These are phyloP conservation scores for Jacana jacana DNA, from an alignment of 2,113 vertebrate species.

Conservation along the genomic window DNA sequence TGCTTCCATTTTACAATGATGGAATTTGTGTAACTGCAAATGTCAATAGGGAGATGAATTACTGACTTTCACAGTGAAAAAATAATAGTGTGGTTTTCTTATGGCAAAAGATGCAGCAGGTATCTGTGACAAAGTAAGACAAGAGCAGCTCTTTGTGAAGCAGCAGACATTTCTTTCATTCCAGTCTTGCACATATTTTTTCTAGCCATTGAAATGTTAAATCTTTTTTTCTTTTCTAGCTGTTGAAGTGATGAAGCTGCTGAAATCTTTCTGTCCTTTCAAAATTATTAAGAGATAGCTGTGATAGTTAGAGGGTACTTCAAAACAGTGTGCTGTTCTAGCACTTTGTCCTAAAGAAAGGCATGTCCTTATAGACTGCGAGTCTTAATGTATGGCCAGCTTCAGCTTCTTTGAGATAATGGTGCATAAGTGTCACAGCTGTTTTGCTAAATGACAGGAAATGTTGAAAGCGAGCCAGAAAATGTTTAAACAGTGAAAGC, in stretches of 20 bases:
- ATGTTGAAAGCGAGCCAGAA: background rate
- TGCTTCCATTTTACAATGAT: background rate
- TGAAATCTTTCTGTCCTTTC: background rate
- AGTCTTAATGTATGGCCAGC: background rate
- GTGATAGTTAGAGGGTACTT: background rate
- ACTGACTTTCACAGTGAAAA: background rate
- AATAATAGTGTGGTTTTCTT: constrained; percentile 12
- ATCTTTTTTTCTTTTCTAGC: background rate
- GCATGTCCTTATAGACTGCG: background rate
- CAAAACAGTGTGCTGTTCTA: background rate
- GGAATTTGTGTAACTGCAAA: background rate
- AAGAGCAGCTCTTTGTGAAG: background rate
- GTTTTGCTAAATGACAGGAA: background rate
- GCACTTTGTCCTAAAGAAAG: background rate
- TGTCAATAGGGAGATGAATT: background rate
- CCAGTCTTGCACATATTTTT: background rate
- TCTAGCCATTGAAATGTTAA: background rate
- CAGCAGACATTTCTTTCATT: background rate
- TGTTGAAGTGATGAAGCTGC: background rate
- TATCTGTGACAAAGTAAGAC: background rate
- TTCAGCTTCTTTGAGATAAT: background rate
- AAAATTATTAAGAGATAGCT: background rate
- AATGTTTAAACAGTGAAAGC: background rate
- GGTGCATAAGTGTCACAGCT: background rate
- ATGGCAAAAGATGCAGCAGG: background rate